These are phyloP conservation scores for Eremophila alpestris DNA, from an alignment of 2,797 vertebrate genomes.

Conservation along the genomic window DNA sequence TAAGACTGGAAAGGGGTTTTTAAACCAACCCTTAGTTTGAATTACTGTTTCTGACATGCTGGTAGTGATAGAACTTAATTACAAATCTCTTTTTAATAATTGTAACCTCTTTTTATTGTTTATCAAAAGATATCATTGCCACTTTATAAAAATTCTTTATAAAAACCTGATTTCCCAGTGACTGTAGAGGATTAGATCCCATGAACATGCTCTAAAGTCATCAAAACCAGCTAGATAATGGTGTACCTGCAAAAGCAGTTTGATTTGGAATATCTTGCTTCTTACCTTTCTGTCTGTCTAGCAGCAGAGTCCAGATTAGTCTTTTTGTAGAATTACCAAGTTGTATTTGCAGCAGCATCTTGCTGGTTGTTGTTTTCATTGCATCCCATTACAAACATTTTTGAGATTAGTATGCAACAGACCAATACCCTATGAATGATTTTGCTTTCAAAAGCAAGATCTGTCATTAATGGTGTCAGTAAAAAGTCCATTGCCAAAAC, in stretches of 20 bases:
- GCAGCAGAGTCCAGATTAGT: neutral
- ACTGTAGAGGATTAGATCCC: neutral
- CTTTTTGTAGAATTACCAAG: neutral
- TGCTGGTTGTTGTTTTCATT: neutral
- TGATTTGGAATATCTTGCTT: neutral
- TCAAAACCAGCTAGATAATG: neutral
- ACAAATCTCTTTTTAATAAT: neutral
- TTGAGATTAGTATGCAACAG: neutral
- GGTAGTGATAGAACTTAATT: neutral
- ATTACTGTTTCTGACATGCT: neutral
- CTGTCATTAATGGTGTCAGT: neutral
- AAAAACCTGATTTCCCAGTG: neutral
- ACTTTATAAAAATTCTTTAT: neutral
- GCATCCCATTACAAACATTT: neutral
- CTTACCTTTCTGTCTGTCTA: neutral
- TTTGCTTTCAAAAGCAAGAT: neutral
- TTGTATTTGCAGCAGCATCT: neutral
- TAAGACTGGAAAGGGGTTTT: neutral
- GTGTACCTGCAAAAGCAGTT: neutral
- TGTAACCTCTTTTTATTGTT: neutral
- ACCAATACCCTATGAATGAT: neutral
- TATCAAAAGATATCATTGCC: neutral
- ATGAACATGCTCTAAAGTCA: neutral
- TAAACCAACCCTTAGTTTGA: neutral
- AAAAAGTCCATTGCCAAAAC: neutral